Evolutionary conservation across 2,797 vertebrate species (phyloP).

Genomic region (Tinamus major): DNA sequence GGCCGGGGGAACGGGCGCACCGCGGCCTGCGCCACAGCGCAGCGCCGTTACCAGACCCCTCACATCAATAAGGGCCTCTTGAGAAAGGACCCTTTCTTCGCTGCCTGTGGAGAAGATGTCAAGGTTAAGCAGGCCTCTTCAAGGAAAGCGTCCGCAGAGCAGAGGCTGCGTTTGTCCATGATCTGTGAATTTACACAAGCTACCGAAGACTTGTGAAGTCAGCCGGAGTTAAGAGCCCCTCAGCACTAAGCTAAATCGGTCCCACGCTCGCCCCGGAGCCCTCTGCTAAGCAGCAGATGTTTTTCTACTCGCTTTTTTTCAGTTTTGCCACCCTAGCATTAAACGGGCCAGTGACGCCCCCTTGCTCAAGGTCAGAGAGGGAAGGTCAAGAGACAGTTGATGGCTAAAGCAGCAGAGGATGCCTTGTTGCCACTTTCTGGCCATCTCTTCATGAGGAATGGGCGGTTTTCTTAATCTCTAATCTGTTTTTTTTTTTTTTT

Average conservation of each 20-base stretch:
- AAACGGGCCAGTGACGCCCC: not conserved
- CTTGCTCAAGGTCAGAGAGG: constrained; percentile 6
- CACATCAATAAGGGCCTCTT: not conserved
- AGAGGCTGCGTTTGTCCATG: not conserved
- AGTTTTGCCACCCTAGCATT: constrained; percentile 37
- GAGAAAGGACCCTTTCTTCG: not conserved
- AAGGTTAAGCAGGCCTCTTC: constrained; percentile 36
- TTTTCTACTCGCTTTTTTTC: constrained; percentile 30
- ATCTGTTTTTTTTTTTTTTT: not conserved
- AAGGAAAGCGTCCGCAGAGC: constrained; percentile 11
- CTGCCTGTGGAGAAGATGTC: not conserved
- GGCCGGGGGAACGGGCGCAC: constrained; percentile 16
- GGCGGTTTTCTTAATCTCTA: not conserved
- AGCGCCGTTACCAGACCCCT: not conserved
- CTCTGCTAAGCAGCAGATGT: constrained; percentile 42
- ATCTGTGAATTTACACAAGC: constrained; percentile 42
- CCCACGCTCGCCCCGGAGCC: not conserved
- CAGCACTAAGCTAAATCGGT: constrained; percentile 45
- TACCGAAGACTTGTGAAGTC: constrained; percentile 52
- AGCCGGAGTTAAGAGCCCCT: constrained; percentile 42
- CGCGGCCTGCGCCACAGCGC: not conserved
- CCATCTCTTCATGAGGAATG: not conserved
- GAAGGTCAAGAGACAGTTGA: not conserved
- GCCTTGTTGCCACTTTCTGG: not conserved
- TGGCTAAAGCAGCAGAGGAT: not conserved